Conservation (phyloP, 2,113 vertebrate species). For the Clarias magur region DNA sequence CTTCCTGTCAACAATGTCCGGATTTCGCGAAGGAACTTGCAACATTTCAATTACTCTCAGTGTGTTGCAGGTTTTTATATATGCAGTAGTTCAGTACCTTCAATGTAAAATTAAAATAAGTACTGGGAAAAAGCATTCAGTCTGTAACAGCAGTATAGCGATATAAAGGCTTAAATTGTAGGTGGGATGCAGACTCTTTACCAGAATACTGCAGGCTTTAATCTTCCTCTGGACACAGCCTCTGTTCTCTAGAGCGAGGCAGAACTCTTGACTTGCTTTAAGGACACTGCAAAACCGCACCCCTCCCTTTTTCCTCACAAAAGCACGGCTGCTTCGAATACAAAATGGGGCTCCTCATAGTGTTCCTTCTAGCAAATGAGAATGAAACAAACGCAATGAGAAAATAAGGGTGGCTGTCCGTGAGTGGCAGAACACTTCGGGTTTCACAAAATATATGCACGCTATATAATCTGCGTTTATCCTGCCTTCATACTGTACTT, state of each 20-base stretch:
- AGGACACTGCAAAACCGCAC: slow-evolving; percentile 26
- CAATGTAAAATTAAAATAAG: slow-evolving; percentile 7
- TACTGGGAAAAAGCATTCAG: not conserved
- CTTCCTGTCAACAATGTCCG: not conserved
- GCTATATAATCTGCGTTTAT: not conserved
- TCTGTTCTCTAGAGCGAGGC: slow-evolving; percentile 8
- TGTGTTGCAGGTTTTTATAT: not conserved
- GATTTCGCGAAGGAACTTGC: not conserved
- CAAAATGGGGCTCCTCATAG: not conserved
- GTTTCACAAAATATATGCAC: not conserved
- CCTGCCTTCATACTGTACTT: not conserved
- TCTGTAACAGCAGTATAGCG: not conserved
- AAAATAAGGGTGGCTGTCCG: not conserved
- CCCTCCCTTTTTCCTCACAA: slow-evolving; percentile 10
- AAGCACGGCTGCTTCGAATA: not conserved
- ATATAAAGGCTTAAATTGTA: slow-evolving; percentile 6
- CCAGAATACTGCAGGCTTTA: slow-evolving; percentile 23
- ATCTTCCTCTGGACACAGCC: slow-evolving; percentile 32
- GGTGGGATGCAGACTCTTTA: slow-evolving; percentile 6
- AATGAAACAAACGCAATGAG: slow-evolving; percentile 9
- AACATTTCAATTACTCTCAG: not conserved
- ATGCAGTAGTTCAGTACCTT: not conserved
- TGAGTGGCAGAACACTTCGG: not conserved
- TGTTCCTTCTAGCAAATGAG: not conserved
- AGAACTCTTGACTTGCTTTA: slow-evolving; percentile 21